Base-by-base conservation (phyloP, 92 coral and sea anemone genomes). In the Scolanthus callimorphus region DNA sequence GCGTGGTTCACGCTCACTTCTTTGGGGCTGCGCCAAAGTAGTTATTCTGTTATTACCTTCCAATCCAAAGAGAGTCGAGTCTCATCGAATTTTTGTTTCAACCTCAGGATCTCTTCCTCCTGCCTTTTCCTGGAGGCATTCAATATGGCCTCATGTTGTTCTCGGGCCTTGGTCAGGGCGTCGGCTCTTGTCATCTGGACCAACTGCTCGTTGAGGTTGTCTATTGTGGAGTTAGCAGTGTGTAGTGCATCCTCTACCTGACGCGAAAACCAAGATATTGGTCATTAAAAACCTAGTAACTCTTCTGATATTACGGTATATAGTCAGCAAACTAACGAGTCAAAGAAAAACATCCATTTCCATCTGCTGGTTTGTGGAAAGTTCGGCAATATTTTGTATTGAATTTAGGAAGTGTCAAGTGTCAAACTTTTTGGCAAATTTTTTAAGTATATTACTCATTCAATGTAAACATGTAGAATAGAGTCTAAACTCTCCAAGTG, bases 21-120 rank as follows among this genome's bases (percentile, higher is more conserved):
- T 34, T 34, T 34, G 41, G 8, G 6, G 41, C 41, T 6, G 8
- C 15, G 41, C 41, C 6, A 20, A 25, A 1, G 17, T 0, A 15
- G 27, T 31, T 2, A 2, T 15, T 31, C n/a, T n/a, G n/a, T n/a
- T n/a, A n/a, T 39, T 31, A 92, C 98, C 96, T 89, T 89, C 85
- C 89, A 81, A 48, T 84, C 79, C 25, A 83, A 77, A 25, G 89
- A 73, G 47, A 80, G 65, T 39, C 72, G 85, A 39, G 78, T 79
- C 37, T 92, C 96, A 55, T 92, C 98, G 27, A 92, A 76, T 50
- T 73, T 92, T 72, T 92, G 98, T 39, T 85, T 92, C 51, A 88
- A 82, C 4, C 83, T 66, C 22, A 89, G 56, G 12, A 78, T 57
- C 29, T 92, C 90, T n/a, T 88, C 98, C 0, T 84, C 94, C 51